phyloP scores from a whole-genome alignment of 2,113 vertebrate genomes.

The Sinocyclocheilus anshuiensis region DNA sequence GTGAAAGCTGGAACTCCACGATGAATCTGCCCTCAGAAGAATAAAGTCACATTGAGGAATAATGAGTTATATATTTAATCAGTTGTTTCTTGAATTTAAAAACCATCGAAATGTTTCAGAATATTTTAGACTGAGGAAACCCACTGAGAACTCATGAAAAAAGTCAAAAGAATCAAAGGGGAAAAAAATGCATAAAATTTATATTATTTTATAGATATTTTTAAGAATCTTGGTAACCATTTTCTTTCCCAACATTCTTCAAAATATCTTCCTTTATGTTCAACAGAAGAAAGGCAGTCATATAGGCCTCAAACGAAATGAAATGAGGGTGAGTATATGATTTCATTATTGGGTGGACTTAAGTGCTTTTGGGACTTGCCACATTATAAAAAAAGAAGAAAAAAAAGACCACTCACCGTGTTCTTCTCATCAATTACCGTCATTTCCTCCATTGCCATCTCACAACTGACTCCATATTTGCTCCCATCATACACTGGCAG shows the following conservation, averaged over 20 bases:
- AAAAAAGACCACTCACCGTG: slow-evolving; percentile 49
- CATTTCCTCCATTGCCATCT: slow-evolving; percentile 74
- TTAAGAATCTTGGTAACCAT: too few relatives aligned
- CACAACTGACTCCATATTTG: slow-evolving; percentile 64
- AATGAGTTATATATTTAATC: neutral
- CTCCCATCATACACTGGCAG: slow-evolving; percentile 61
- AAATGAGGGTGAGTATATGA: too few relatives aligned
- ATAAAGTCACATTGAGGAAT: neutral
- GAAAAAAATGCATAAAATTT: too few relatives aligned
- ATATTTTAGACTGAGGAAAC: neutral
- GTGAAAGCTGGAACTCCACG: slow-evolving; percentile 67
- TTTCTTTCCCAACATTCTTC: too few relatives aligned
- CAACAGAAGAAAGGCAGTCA: too few relatives aligned
- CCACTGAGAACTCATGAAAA: neutral
- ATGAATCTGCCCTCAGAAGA: slow-evolving; percentile 62
- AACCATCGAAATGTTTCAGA: neutral
- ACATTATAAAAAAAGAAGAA: too few relatives aligned
- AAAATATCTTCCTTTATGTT: too few relatives aligned
- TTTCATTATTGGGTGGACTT: neutral
- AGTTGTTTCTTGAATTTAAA: too few relatives aligned
- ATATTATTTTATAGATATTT: slow-evolving; percentile 55
- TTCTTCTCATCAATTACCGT: slow-evolving; percentile 70
- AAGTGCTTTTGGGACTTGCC: neutral
- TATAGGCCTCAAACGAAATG: too few relatives aligned
- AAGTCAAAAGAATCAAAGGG: too few relatives aligned